Evolutionary conservation across 1,140 invertebrate genomes (phyloP).

Genomic region (Euwallacea fornicatus): DNA sequence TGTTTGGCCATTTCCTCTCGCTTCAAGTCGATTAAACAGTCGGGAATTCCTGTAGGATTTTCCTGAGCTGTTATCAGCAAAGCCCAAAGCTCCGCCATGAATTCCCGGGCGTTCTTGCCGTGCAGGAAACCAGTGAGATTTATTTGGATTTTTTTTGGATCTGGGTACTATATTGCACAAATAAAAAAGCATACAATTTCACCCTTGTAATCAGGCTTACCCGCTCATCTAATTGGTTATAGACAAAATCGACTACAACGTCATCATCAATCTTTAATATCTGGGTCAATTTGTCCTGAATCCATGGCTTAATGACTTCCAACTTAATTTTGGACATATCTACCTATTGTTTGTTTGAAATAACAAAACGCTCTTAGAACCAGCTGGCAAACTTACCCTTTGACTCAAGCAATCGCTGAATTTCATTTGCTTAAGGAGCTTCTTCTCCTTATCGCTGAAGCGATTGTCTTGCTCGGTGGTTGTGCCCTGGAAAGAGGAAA

Average conservation of each 20-base stretch:
- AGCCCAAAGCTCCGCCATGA: slow-evolving; percentile 97
- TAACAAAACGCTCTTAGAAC: neutral
- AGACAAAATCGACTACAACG: slow-evolving; percentile 97
- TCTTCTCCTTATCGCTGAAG: slow-evolving; percentile 99
- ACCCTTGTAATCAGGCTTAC: slow-evolving; percentile 54
- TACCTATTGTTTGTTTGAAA: slow-evolving; percentile 64
- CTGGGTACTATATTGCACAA: slow-evolving; percentile 71
- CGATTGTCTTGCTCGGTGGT: slow-evolving; percentile 97
- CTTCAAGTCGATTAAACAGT: slow-evolving; percentile 90
- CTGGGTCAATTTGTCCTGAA: slow-evolving; percentile 93
- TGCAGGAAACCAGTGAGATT: slow-evolving; percentile 99
- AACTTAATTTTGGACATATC: slow-evolving; percentile 98
- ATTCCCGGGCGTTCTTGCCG: slow-evolving; percentile 94
- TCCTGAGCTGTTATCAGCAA: slow-evolving; percentile 93
- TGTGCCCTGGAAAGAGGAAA: slow-evolving; percentile 78
- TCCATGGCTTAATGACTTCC: slow-evolving; percentile 98
- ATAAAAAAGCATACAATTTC: slow-evolving; percentile 39
- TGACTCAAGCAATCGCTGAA: slow-evolving; percentile 90
- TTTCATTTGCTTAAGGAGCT: slow-evolving; percentile 97
- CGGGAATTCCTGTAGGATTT: slow-evolving; percentile 91
- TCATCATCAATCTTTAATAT: slow-evolving; percentile 97
- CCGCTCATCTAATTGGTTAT: slow-evolving; percentile 96
- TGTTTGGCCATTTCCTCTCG: slow-evolving; percentile 94
- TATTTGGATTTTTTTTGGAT: slow-evolving; percentile 99
- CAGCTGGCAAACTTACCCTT: slow-evolving; percentile 67